These are phyloP conservation scores for Crossocerus cetratus DNA, from an alignment of 2,888 invertebrate species.

Conservation along the genomic window DNA sequence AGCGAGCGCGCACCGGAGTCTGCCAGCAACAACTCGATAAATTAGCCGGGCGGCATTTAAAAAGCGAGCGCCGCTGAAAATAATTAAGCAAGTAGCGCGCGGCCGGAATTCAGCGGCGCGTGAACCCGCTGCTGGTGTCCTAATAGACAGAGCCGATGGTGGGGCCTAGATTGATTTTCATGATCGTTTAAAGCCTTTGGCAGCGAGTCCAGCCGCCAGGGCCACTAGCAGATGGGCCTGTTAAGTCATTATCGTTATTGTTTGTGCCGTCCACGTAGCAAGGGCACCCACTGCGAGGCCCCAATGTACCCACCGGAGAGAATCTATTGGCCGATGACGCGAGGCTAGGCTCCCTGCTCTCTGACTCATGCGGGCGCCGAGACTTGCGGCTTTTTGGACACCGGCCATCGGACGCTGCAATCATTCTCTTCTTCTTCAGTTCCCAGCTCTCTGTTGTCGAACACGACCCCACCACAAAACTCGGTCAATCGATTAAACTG, in stretches of 20 bases:
- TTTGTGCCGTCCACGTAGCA: slow-evolving; percentile 53
- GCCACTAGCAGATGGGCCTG: slow-evolving; percentile 58
- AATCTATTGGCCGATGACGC: slow-evolving; percentile 51
- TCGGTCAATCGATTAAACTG: too few relatives aligned
- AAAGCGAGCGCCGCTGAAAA: slow-evolving; percentile 3
- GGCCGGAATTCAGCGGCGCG: slow-evolving; percentile 13
- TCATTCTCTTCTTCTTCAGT: neutral
- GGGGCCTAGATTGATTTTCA: slow-evolving; percentile 46
- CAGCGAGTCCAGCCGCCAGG: slow-evolving; percentile 37
- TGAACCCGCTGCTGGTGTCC: slow-evolving; percentile 12
- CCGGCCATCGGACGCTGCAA: slow-evolving; percentile 33
- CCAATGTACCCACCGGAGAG: slow-evolving; percentile 42
- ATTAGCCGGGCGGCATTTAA: neutral
- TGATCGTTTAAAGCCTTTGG: slow-evolving; percentile 44
- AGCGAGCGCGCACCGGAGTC: neutral
- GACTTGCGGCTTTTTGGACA: slow-evolving; percentile 31
- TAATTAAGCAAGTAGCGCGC: slow-evolving; percentile 9
- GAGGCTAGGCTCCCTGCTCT: slow-evolving; percentile 5
- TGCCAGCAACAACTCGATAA: neutral
- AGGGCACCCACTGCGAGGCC: slow-evolving; percentile 33
- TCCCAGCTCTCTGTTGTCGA: neutral
- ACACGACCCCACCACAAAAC: too few relatives aligned
- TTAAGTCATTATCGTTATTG: slow-evolving; percentile 67
- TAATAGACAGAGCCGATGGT: slow-evolving; percentile 5
- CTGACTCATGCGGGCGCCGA: slow-evolving; percentile 48